Evolutionary conservation across 2,113 vertebrate genomes (phyloP), one percentile per base, ranked within the genome.

Genomic region (Passer domesticus): DNA sequence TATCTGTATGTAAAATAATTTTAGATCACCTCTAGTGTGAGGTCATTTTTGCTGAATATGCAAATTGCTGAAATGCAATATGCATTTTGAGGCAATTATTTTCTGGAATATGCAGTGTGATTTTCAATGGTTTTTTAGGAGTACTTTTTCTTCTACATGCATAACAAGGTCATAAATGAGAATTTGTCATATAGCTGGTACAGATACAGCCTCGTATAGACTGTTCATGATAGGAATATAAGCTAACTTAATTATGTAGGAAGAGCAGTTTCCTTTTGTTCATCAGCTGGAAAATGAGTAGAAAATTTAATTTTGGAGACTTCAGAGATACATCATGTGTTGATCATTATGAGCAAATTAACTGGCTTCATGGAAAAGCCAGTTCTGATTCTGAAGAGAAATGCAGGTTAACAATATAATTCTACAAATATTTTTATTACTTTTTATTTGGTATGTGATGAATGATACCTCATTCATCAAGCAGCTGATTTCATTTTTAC

Each of bases 261-360:
- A 95, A 82, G 24, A 77, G n/a, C 46, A 66, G 56, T 39, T 75
- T 89, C 81, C 83, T 91, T 72, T 90, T 90, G 67, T 94, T 95
- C 78, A 46, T 90, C 70, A 95, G 41, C 87, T 90, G 63, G 62
- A 90, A 96, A 56, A 95, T 73, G 4, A 92, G 58, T 80, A 80
- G 78, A 92, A 73, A 95, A 82, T 94, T 93, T 81, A 79, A 87
- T 63, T 78, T 83, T 95, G 31, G 60, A 73, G 72, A 56, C 35
- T 85, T 92, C 35, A 83, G 62, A 87, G 74, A 86, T 85, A 33
- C 7, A 73, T 94, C 85, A 86, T 72, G 19, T 79, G 59, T 90
- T 94, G 72, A 76, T 91, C 74, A 43, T 76, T 92, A 72, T 74
- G 31, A 89, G 25, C 25, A 91, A 94, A 94, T 94, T 89, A 90